Percentiles rank a stretch among this genome's conserved stretches.
Evolutionary conservation across 2,888 invertebrate species (phyloP).

Genomic region (Anodontia alba): DNA sequence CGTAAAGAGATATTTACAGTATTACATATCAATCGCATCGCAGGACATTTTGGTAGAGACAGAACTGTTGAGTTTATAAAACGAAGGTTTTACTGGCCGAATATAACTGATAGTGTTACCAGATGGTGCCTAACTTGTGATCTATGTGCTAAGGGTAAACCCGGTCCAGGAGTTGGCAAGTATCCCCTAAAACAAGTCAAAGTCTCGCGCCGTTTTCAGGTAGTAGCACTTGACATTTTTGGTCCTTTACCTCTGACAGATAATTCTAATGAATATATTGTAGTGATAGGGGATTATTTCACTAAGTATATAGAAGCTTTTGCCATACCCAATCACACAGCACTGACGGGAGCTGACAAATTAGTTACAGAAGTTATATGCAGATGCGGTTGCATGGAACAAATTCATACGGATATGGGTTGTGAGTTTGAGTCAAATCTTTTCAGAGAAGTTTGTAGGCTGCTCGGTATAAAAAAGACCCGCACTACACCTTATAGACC

Average conservation of each 20-base stretch:
- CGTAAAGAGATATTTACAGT: slow-evolving; percentile 36
- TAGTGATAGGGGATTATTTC: slow-evolving; percentile 63
- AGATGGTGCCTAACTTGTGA: slow-evolving; percentile 50
- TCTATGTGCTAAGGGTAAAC: slow-evolving; percentile 52
- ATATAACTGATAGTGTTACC: slow-evolving; percentile 32
- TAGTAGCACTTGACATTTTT: slow-evolving; percentile 58
- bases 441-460: slow-evolving; percentile 52
- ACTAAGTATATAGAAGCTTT: slow-evolving; percentile 55
- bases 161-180: slow-evolving; percentile 53
- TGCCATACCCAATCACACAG: slow-evolving; percentile 47
- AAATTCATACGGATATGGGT: slow-evolving; percentile 62
- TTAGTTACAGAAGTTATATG: slow-evolving; percentile 57
- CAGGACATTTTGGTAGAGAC: slow-evolving; percentile 55
- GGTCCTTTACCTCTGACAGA: slow-evolving; percentile 57
- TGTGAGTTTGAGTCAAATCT: slow-evolving; percentile 58
- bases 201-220: slow-evolving; percentile 31
- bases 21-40: slow-evolving; percentile 38
- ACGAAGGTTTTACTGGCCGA: slow-evolving; percentile 53
- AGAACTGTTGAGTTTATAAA: slow-evolving; percentile 38
- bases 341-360: slow-evolving; percentile 54
- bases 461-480: slow-evolving; percentile 58
- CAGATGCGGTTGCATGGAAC: slow-evolving; percentile 42
- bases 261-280: slow-evolving; percentile 57
- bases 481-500: slow-evolving; percentile 58
- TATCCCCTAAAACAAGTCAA: slow-evolving; percentile 41